Base-by-base conservation (phyloP, 2,113 vertebrate species). In the Laterallus jamaicensis region DNA sequence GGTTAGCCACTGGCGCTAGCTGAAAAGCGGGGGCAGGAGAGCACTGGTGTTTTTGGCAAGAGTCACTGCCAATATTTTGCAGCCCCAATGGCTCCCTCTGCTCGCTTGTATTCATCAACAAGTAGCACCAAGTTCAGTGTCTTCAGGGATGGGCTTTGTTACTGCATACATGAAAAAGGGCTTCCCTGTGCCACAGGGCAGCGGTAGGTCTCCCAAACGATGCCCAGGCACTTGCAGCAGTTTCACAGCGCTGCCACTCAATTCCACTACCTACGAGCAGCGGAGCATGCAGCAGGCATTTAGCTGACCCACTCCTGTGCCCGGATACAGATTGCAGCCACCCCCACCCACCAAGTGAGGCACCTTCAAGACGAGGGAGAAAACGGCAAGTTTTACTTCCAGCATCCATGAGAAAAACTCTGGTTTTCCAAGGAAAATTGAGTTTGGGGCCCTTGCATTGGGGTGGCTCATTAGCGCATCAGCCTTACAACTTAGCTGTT, bases 81-180 rank as follows among this genome's bases (percentile, higher is more conserved):
- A 54, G 15, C 42, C 63, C 42, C 42, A 3, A 16, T 1, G 8
- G 44, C 31, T 12, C 10, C 25, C 28, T 44, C 26, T 3, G 15
- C 20, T 40, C 2, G 2, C 13, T 17, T 10, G 0, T 2, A 11
- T 2, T 37, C 20, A 0, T 15, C 22, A 39, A 52, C 37, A 31
- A 37, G 47, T 10, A 4, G 40, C n/a, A 16, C 11, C 25, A 9
- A 21, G 8, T 8, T 39, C 15, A 14, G 44, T 5, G 2, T 49
- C 13, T 19, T 31, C 54, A 20, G 28, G 44, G 50, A 13, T 70
- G 18, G 0, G 0, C 6, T 21, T 40, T 52, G 47, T 66, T 26
- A 32, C 28, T 1, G 7, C 1, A 4, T 10, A 7, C 26, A 2
- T 22, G 67, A 50, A 42, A 15, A 71, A 5, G 3, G 21, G 29